Evolutionary conservation across 2,888 invertebrate genomes (phyloP).

Genomic region (Parnassius smintheus): DNA sequence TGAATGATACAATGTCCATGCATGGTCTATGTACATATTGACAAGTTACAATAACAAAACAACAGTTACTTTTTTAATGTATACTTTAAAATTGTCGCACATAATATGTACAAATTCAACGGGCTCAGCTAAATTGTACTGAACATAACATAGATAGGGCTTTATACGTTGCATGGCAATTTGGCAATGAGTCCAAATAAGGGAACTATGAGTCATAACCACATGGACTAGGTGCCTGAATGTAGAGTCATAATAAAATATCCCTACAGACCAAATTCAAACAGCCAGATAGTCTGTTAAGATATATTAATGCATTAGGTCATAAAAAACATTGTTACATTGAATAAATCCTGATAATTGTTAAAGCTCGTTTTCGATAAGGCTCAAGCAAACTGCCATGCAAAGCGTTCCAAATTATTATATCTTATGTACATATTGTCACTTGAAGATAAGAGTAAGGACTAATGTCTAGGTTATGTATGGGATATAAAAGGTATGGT

Average conservation of each 20-base stretch:
- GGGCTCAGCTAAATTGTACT: constrained; percentile 55
- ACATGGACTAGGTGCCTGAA: constrained; percentile 19
- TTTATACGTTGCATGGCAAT: constrained; percentile 58
- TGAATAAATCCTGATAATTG: constrained; percentile 5
- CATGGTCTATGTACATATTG: constrained; percentile 70
- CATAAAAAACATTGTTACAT: neutral
- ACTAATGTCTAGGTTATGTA: constrained; percentile 63
- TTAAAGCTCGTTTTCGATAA: constrained; percentile 13
- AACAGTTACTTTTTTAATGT: constrained; percentile 54
- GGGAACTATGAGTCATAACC: constrained; percentile 26
- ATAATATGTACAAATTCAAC: constrained; percentile 69
- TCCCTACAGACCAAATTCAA: too few relatives aligned
- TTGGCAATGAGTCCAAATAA: constrained; percentile 31
- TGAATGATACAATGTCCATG: constrained; percentile 54
- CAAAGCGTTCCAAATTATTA: constrained; percentile 71
- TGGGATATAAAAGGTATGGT: constrained; percentile 56
- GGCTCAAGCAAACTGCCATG: constrained; percentile 52
- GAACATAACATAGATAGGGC: constrained; percentile 65
- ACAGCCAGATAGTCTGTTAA: too few relatives aligned
- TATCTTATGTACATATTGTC: constrained; percentile 82
- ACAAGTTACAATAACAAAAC: constrained; percentile 74
- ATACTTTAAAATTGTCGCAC: constrained; percentile 70
- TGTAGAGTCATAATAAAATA: constrained; percentile 2
- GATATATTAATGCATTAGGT: constrained; percentile 24
- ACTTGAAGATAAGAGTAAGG: constrained; percentile 75